Percentiles rank a stretch among this genome's conserved stretches.
Evolutionary conservation across 2,113 vertebrate species (phyloP).

Genomic region (Macaca nemestrina): DNA sequence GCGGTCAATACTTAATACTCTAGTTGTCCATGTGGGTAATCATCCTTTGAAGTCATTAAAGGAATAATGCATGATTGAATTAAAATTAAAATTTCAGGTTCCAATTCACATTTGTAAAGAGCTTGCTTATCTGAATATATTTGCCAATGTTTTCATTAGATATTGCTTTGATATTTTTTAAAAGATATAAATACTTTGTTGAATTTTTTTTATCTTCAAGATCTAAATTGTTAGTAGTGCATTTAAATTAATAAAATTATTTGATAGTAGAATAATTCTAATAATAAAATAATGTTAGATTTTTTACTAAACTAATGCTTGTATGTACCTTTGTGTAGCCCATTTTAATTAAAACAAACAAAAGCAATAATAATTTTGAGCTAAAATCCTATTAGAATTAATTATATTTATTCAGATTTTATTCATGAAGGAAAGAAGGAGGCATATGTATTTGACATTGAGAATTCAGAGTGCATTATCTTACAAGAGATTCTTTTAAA

Average conservation of each 20-base stretch:
- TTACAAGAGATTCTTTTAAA: background rate
- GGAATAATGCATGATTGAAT: background rate
- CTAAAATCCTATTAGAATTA: background rate
- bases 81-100: background rate
- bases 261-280: background rate
- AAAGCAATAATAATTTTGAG: background rate
- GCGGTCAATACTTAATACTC: background rate
- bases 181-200: background rate
- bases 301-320: background rate
- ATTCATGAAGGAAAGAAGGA: background rate
- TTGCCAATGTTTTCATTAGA: background rate
- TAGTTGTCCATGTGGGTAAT: background rate
- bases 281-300: background rate
- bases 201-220: background rate
- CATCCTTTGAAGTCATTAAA: background rate
- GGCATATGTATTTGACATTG: background rate
- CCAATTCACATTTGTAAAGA: background rate
- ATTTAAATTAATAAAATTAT: conserved; percentile 26
- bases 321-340: background rate
- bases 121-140: background rate
- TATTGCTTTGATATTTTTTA: background rate
- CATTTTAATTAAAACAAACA: background rate
- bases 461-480: background rate
- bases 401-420: conserved; percentile 31
- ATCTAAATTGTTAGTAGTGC: background rate